Evolutionary conservation across 1,140 invertebrate genomes (phyloP), one percentile per base, ranked within the genome.

Genomic region (Diabrotica undecimpunctata): DNA sequence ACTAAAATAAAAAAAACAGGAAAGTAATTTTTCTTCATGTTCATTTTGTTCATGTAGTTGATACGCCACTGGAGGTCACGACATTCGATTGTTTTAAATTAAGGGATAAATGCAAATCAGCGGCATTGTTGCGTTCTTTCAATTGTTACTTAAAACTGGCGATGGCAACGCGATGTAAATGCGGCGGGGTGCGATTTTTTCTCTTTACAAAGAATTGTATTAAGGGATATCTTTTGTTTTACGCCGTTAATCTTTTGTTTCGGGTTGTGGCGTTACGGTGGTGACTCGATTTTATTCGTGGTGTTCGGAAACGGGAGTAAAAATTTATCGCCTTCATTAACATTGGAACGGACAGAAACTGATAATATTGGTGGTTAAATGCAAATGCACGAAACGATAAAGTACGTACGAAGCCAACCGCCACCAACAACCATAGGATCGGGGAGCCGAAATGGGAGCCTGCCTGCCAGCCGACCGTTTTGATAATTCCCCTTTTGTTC

Each of bases 101-200:
- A 65, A 62, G 64, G 61, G 64, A 67, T 64, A 67, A 67, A 70
- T 70, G 68, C 68, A 70, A 70, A 70, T 70, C 68, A 61, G 25
- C 25, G 55, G 62, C 66, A 70, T 70, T 70, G 68, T 70, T 64
- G 50, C 62, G 56, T 67, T 69, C 67, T 69, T 69, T 69, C 67
- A 66, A 61, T 66, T 66, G 67, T 66, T 61, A 61, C 59, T 61
- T 61, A 61, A 61, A 61, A 61, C 59, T 13, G 51, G 25, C 61
- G 61, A 58, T 60, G 55, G 54, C 61, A 62, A 65, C 52, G 53
- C 25, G 25, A 25, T 25, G 25, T 25, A 25, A 25, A 25, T 25
- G 25, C 58, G 61, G 66, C 62, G 64, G 38, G 60, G 52, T 62
- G 58, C 39, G 37, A 13, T 62, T 69, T 66, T 66, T 69, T 25